These are phyloP conservation scores for Nymphicus hollandicus DNA, from an alignment of 2,113 vertebrate species.

Conservation along the genomic window DNA sequence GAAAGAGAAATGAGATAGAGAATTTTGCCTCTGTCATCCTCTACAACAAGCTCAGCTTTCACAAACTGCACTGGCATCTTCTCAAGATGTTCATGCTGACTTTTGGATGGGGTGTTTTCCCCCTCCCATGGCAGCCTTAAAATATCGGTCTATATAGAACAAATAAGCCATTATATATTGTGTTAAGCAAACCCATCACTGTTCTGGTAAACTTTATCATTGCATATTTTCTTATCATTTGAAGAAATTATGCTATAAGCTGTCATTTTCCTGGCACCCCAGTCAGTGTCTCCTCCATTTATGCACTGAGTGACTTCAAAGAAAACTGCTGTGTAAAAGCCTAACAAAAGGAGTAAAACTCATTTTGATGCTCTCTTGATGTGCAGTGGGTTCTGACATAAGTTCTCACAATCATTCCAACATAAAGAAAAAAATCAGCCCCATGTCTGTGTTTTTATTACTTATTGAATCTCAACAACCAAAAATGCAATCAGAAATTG, in stretches of 20 bases:
- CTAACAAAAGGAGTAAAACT: conserved; percentile 48
- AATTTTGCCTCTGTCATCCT: background rate
- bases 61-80: background rate
- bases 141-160: background rate
- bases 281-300: conserved; percentile 4
- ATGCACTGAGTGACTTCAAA: background rate
- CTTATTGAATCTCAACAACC: conserved; percentile 37
- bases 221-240: background rate
- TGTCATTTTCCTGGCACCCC: background rate
- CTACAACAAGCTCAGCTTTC: background rate
- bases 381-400: conserved; percentile 6
- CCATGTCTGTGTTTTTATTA: background rate
- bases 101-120: background rate
- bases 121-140: background rate
- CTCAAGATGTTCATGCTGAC: background rate
- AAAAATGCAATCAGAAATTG: conserved; percentile 13
- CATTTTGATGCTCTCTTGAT: conserved; percentile 11
- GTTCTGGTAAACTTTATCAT: background rate
- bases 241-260: background rate
- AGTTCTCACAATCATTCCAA: background rate
- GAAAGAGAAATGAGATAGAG: background rate
- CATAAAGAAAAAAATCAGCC: background rate
- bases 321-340: conserved; percentile 25
- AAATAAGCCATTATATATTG: background rate
- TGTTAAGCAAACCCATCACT: background rate